Percentiles rank a stretch among this genome's conserved stretches.
Conservation (phyloP, 2,888 invertebrate genomes). For the Muscina levida region DNA sequence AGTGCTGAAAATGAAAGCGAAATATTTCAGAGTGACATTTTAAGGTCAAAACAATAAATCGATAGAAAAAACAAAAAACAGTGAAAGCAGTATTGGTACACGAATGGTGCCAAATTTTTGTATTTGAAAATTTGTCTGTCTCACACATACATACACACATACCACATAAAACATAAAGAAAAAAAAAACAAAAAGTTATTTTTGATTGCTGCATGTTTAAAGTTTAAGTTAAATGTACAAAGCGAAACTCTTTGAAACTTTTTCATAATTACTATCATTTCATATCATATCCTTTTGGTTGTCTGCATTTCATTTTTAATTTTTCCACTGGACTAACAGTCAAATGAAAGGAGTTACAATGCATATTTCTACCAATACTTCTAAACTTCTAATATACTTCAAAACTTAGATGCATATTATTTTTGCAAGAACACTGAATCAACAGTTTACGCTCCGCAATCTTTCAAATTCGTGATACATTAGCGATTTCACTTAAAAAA, state of each 20-base stretch:
- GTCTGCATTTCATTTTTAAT: slow-evolving; percentile 1
- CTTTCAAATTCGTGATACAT: no score
- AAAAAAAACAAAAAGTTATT: neutral
- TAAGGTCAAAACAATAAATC: neutral
- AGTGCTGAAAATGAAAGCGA: neutral
- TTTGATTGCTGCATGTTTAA: slow-evolving; percentile 7
- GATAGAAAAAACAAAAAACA: neutral
- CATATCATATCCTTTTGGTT: slow-evolving; percentile 9
- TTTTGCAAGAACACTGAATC: no score
- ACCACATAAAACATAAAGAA: slow-evolving; percentile 4
- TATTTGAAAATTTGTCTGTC: slow-evolving; percentile 1
- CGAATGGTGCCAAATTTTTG: slow-evolving; percentile 1
- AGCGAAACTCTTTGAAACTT: neutral
- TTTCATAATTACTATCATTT: neutral
- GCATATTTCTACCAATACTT: no score
- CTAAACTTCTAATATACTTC: no score
- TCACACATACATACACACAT: slow-evolving; percentile 1
- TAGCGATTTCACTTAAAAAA: no score
- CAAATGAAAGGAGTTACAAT: no score
- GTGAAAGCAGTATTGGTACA: no score
- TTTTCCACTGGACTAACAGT: no score
- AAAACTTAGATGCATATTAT: no score
- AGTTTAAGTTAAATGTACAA: slow-evolving; percentile 35
- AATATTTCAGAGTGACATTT: neutral
- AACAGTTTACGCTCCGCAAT: no score